Conservation (phyloP, 2,113 vertebrate species). For the Crotalus helleri region DNA sequence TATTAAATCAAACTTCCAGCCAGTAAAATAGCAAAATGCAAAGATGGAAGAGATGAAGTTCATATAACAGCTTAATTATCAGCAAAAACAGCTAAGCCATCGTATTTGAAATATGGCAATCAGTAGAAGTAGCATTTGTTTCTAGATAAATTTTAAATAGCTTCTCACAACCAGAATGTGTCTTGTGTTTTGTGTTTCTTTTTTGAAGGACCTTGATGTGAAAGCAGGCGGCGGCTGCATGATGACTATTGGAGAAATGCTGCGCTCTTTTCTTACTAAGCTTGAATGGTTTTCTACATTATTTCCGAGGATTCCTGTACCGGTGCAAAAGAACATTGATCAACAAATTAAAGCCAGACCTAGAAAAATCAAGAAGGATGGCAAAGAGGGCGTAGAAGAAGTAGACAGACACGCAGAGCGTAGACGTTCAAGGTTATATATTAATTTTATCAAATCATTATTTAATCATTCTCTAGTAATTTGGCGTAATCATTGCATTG, state of each 20-base stretch:
- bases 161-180: conserved; percentile 68
- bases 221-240: conserved; percentile 97
- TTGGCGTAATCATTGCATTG: background rate
- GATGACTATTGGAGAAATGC: conserved; percentile 97
- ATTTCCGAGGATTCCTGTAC: conserved; percentile 97
- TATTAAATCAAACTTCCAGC: conserved; percentile 60
- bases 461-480: background rate
- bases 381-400: conserved; percentile 78
- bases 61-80: conserved; percentile 59
- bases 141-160: background rate
- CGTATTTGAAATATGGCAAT: conserved; percentile 71
- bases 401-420: conserved; percentile 79
- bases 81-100: conserved; percentile 60
- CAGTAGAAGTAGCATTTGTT: conserved; percentile 61
- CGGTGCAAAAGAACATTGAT: conserved; percentile 95
- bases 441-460: conserved; percentile 1
- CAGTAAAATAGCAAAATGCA: conserved; percentile 61
- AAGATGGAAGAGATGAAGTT: conserved; percentile 61
- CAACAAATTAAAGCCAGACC: conserved; percentile 94
- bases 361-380: conserved; percentile 86
- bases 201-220: conserved; percentile 93
- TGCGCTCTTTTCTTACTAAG: conserved; percentile 96
- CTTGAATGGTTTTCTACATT: conserved; percentile 98
- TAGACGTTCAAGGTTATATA: conserved; percentile 83
- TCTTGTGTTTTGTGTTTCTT: conserved; percentile 59